phyloP scores from a whole-genome alignment of 2,113 vertebrate genomes.

The Numida meleagris region DNA sequence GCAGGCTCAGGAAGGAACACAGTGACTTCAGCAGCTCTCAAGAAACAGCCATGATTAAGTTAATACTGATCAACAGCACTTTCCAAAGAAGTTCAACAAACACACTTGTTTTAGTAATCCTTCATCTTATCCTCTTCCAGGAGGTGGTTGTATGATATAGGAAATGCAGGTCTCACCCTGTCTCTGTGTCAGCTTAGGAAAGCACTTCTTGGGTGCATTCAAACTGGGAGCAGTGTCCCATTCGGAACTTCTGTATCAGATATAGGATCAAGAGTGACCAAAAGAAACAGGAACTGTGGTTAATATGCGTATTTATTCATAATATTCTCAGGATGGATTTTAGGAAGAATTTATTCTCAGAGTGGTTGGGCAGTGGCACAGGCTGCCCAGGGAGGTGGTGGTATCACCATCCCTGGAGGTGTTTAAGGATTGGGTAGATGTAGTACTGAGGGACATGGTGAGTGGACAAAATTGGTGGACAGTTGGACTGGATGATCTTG shows the following conservation, averaged over 20 bases:
- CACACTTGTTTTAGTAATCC: background rate
- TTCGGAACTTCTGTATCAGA: background rate
- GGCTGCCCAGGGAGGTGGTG: no score
- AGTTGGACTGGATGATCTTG: no score
- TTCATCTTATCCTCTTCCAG: background rate
- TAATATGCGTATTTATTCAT: background rate
- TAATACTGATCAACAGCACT: background rate
- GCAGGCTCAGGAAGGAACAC: background rate
- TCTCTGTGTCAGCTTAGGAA: background rate
- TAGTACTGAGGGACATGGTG: no score
- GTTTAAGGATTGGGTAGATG: no score
- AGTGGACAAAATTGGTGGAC: no score
- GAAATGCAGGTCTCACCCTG: fast-evolving
- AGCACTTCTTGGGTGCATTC: fast-evolving
- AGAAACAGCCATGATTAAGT: background rate
- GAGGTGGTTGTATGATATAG: background rate
- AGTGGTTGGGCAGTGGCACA: no score
- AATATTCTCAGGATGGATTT: no score
- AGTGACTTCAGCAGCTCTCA: background rate
- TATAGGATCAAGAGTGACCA: background rate
- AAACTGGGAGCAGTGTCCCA: fast-evolving
- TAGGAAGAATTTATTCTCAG: no score
- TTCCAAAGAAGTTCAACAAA: background rate
- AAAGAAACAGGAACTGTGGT: background rate
- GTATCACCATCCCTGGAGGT: no score